Evolutionary conservation across 2,113 vertebrate genomes (phyloP).

Genomic region (Microcebus griseorufus): DNA sequence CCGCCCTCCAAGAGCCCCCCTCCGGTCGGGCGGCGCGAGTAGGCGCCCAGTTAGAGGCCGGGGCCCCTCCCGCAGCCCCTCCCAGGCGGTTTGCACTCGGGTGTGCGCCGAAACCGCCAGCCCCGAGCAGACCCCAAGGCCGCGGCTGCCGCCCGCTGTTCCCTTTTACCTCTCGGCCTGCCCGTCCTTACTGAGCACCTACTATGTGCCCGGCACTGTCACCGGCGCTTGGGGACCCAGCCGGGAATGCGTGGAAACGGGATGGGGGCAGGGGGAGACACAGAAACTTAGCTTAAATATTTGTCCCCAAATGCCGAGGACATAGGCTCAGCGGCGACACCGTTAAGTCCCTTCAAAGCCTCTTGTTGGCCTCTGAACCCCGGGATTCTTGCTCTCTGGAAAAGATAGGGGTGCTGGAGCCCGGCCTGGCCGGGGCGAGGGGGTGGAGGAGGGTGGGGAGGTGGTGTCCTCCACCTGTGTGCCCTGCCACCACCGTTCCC

Average conservation of each 20-base stretch:
- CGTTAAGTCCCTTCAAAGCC: not conserved
- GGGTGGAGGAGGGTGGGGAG: not conserved
- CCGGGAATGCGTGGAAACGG: fast-evolving
- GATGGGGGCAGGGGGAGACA: fast-evolving
- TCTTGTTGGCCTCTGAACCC: not conserved
- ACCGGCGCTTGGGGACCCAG: not conserved
- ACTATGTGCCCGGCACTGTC: not conserved
- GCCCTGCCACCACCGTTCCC: not conserved
- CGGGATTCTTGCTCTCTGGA: not conserved
- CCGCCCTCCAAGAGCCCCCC: not conserved
- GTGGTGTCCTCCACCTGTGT: fast-evolving
- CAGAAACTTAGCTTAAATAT: no score
- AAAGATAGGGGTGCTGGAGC: not conserved
- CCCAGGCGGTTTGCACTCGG: no score
- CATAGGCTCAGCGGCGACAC: not conserved
- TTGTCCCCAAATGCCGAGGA: not conserved
- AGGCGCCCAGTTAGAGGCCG: not conserved
- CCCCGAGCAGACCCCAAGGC: not conserved
- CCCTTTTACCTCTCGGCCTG: not conserved
- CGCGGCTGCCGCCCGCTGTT: fast-evolving
- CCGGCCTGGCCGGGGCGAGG: not conserved
- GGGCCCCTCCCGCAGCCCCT: not conserved
- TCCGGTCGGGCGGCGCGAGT: not conserved
- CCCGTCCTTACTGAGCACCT: not conserved
- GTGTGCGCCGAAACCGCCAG: not conserved